Percentiles rank a stretch among this genome's conserved stretches.
phyloP scores from a whole-genome alignment of 2,113 vertebrate genomes.

The Mola mola region DNA sequence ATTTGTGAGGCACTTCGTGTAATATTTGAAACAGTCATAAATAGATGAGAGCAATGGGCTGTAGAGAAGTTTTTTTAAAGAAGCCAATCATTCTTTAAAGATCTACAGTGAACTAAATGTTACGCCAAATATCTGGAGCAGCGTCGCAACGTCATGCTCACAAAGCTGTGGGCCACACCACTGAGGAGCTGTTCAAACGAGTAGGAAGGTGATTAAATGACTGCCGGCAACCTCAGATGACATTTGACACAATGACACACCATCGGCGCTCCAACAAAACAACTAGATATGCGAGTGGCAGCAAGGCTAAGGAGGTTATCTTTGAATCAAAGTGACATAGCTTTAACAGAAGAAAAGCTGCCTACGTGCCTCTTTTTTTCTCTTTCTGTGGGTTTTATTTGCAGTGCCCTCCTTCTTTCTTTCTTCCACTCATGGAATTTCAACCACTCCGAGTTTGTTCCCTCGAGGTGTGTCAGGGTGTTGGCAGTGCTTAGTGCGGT shows the following conservation, averaged over 20 bases:
- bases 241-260: conserved; percentile 58
- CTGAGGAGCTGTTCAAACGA: conserved; percentile 46
- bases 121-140: conserved; percentile 21
- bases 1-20: not conserved
- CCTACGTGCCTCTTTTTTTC: not conserved
- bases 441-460: conserved; percentile 17
- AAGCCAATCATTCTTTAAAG: not conserved
- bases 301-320: conserved; percentile 47
- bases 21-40: not conserved
- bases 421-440: conserved; percentile 2
- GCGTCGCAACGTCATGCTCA: conserved; percentile 17
- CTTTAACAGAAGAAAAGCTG: conserved; percentile 36
- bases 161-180: conserved; percentile 12
- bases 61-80: conserved; percentile 8
- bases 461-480: conserved; percentile 23
- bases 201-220: conserved; percentile 63
- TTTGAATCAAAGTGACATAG: conserved; percentile 49
- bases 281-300: conserved; percentile 51
- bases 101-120: conserved; percentile 13
- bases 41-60: conserved; percentile 5
- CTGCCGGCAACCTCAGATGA: conserved; percentile 38
- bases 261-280: conserved; percentile 38
- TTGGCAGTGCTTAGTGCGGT: conserved; percentile 6
- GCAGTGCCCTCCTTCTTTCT: conserved; percentile 5
- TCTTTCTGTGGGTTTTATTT: conserved; percentile 5